Conservation (phyloP, 2,888 invertebrate genomes). For the Acanthosepion esculentum region DNA sequence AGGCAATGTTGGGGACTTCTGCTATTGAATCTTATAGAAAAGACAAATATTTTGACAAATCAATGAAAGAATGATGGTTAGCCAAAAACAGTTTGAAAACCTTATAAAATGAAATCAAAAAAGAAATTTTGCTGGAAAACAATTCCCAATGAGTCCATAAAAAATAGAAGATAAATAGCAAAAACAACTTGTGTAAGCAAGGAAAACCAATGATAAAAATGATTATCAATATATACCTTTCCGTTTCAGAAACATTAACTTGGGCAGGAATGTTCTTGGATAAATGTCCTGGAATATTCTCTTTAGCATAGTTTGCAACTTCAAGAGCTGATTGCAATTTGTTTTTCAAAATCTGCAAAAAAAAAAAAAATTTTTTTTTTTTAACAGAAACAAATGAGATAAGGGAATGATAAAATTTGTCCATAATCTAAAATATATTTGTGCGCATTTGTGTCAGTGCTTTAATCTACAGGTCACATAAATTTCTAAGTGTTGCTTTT, state of each 20-base stretch:
- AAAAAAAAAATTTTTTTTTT: background rate
- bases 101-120: too few species aligned
- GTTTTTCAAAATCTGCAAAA: conserved; percentile 52
- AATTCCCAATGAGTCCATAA: background rate
- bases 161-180: background rate
- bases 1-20: too few species aligned
- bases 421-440: too few species aligned
- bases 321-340: conserved; percentile 49
- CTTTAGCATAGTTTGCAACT: conserved; percentile 51
- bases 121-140: background rate
- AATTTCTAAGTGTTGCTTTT: too few species aligned
- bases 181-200: background rate
- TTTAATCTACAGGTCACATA: too few species aligned
- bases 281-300: conserved; percentile 55
- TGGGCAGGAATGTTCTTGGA: conserved; percentile 49
- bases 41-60: too few species aligned
- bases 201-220: background rate
- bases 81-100: too few species aligned
- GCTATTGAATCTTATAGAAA: too few species aligned
- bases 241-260: background rate
- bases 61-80: too few species aligned
- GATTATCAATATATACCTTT: background rate
- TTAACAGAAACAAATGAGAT: background rate
- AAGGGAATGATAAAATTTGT: background rate
- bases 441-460: too few species aligned